A percentile compares a stretch with the other conserved stretches of the same genome.
Evolutionary conservation across 2,797 vertebrate species (phyloP).

Genomic region (Lutjanus argentimaculatus): DNA sequence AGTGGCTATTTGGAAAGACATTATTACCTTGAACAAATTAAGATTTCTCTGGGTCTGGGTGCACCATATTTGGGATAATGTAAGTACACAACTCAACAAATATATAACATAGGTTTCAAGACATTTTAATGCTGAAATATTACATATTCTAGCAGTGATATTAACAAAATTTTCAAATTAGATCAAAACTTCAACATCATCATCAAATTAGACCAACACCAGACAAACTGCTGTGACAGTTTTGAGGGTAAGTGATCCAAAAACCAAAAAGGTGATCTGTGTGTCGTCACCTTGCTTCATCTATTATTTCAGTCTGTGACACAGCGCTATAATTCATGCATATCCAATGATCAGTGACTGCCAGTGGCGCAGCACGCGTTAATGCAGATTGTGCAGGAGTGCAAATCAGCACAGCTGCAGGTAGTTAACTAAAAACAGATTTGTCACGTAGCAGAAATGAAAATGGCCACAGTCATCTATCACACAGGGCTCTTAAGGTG

Average conservation of each 20-base stretch:
- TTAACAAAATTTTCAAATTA: background rate
- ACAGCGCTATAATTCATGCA: constrained; percentile 12
- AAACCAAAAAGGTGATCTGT: background rate
- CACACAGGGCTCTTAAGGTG: background rate
- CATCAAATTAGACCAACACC: background rate
- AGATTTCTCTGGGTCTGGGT: no score
- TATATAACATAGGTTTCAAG: no score
- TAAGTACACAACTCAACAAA: no score
- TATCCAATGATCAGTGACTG: constrained; percentile 12
- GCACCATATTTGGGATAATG: no score
- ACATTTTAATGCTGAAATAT: no score
- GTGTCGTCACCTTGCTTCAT: background rate
- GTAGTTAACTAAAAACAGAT: background rate
- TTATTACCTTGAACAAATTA: no score
- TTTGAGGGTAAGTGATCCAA: background rate
- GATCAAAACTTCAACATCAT: no score
- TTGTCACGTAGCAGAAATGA: background rate
- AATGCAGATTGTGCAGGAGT: background rate
- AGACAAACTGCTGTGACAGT: background rate
- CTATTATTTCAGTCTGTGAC: background rate
- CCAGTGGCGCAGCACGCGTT: background rate
- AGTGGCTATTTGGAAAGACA: no score
- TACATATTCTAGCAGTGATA: background rate
- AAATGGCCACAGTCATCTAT: background rate
- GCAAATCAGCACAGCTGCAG: constrained; percentile 16